phyloP scores from a whole-genome alignment of 2,888 invertebrate genomes.

The Cephus runcator region DNA sequence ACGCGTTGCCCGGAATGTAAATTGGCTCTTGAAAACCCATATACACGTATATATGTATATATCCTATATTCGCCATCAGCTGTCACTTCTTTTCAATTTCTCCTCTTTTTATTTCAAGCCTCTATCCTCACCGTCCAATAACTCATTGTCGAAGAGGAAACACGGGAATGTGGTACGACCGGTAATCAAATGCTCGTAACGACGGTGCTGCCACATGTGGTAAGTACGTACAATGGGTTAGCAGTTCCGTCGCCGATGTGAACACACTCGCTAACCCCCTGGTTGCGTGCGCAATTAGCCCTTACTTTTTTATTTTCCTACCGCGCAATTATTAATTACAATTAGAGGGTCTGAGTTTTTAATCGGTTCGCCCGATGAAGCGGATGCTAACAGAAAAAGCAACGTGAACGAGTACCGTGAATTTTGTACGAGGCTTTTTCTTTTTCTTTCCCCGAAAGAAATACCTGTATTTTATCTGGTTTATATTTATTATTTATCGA shows the following conservation, averaged over 20 bases:
- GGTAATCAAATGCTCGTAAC: not conserved
- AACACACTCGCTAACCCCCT: not conserved
- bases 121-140: not conserved
- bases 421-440: not conserved
- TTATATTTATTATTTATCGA: not conserved
- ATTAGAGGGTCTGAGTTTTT: not conserved
- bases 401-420: not conserved
- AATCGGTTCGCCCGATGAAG: not conserved
- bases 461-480: not conserved
- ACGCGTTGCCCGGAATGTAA: slow-evolving; percentile 30
- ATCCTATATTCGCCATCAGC: not conserved
- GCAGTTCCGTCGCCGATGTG: not conserved
- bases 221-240: not conserved
- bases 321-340: not conserved
- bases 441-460: not conserved
- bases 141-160: not conserved
- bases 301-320: not conserved
- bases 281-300: not conserved
- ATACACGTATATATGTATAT: not conserved
- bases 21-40: slow-evolving; percentile 27
- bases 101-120: not conserved
- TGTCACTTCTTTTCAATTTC: not conserved
- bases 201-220: not conserved
- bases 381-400: too few relatives aligned
- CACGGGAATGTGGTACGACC: not conserved